Evolutionary conservation across 2,888 invertebrate genomes (phyloP).

Genomic region (Caenorhabditis doughertyi): DNA sequence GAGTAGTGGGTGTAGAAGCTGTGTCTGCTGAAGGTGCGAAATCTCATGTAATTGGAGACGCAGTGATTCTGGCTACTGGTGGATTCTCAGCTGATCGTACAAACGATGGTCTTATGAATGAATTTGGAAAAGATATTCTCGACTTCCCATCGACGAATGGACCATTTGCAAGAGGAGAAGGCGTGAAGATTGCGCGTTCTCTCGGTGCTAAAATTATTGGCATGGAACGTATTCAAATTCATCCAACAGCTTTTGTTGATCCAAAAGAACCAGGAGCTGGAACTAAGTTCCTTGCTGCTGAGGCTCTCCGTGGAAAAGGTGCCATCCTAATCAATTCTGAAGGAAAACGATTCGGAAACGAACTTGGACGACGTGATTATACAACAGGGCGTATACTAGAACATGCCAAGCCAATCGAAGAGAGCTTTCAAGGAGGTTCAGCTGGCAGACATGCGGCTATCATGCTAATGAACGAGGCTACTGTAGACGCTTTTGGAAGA

Average conservation of each 20-base stretch:
- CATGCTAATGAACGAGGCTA: constrained; percentile 79
- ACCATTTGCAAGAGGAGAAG: constrained; percentile 80
- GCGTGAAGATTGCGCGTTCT: constrained; percentile 80
- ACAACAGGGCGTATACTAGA: constrained; percentile 76
- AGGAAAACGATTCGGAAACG: constrained; percentile 81
- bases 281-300: constrained; percentile 83
- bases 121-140: constrained; percentile 77
- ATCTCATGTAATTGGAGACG: constrained; percentile 71
- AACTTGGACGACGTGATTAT: constrained; percentile 82
- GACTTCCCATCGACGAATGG: constrained; percentile 82
- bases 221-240: constrained; percentile 81
- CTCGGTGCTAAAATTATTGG: constrained; percentile 81
- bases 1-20: constrained; percentile 65
- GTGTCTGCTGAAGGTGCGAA: constrained; percentile 32
- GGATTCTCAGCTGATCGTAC: constrained; percentile 81
- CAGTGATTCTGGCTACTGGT: constrained; percentile 82
- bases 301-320: constrained; percentile 82
- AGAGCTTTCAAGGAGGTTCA: constrained; percentile 68
- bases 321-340: constrained; percentile 78
- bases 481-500: constrained; percentile 80
- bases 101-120: constrained; percentile 76
- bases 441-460: constrained; percentile 69
- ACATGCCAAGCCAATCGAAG: constrained; percentile 72
- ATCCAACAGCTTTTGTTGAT: constrained; percentile 82
- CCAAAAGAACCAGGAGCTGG: constrained; percentile 78